Percentiles rank a stretch among this genome's conserved stretches.
phyloP scores from a whole-genome alignment of 2,888 invertebrate species.

The Orthosia cruda region DNA sequence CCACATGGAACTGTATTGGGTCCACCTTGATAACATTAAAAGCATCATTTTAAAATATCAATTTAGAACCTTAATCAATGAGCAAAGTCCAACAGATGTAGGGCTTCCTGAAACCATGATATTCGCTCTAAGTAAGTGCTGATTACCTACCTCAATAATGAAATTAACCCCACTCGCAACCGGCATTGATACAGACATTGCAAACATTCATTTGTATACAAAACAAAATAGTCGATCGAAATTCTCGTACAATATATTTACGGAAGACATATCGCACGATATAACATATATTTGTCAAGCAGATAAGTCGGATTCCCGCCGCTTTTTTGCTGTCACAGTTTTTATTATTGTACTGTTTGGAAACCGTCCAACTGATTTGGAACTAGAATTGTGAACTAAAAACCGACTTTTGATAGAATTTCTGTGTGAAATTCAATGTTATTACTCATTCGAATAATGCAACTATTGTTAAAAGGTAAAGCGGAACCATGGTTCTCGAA shows the following conservation, averaged over 20 bases:
- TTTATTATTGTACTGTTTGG: constrained; percentile 60
- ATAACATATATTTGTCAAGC: constrained; percentile 33
- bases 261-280: constrained; percentile 51
- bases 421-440: constrained; percentile 8
- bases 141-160: background rate
- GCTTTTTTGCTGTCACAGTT: constrained; percentile 48
- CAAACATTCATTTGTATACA: constrained; percentile 56
- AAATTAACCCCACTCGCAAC: background rate
- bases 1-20: background rate
- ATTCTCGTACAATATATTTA: constrained; percentile 50
- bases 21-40: background rate
- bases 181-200: constrained; percentile 8
- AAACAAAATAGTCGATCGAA: constrained; percentile 52
- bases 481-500: constrained; percentile 35
- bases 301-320: constrained; percentile 47
- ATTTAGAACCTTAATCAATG: background rate
- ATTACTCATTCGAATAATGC: constrained; percentile 6
- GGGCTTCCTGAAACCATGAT: background rate
- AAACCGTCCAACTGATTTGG: constrained; percentile 51
- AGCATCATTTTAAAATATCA: background rate
- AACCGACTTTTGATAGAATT: constrained; percentile 32
- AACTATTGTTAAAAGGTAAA: constrained; percentile 21
- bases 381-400: constrained; percentile 34
- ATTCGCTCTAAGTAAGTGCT: background rate
- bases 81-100: background rate